Evolutionary conservation across 2,888 invertebrate genomes (phyloP).

Genomic region (Caradrina kadenii): DNA sequence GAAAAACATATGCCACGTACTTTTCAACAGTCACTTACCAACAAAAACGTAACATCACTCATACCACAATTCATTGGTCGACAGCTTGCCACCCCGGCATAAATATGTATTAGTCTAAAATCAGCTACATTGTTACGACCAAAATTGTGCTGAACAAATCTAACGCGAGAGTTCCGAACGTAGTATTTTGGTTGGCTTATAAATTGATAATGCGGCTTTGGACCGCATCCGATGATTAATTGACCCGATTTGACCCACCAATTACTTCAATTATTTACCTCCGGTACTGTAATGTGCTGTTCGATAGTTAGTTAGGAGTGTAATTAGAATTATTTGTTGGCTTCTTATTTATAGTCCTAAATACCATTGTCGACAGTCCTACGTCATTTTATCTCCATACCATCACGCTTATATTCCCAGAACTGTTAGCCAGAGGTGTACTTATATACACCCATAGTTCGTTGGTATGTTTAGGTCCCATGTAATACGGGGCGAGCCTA

Average conservation of each 20-base stretch:
- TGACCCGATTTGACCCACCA: conserved; percentile 88
- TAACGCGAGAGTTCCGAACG: conserved; percentile 57
- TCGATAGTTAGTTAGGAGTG: conserved; percentile 67
- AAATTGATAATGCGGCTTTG: conserved; percentile 82
- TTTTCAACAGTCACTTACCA: conserved; percentile 1
- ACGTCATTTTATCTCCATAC: too few species aligned
- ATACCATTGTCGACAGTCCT: not conserved
- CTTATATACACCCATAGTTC: too few species aligned
- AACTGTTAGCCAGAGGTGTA: too few species aligned
- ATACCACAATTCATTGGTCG: conserved; percentile 19
- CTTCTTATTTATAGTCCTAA: conserved; percentile 41
- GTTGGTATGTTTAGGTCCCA: too few species aligned
- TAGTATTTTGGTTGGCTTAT: conserved; percentile 78
- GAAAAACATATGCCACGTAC: not conserved
- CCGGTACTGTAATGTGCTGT: conserved; percentile 75
- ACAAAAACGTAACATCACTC: conserved; percentile 28
- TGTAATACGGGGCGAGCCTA: too few species aligned
- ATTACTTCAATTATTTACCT: conserved; percentile 89
- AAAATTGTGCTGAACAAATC: conserved; percentile 50
- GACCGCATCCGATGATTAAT: conserved; percentile 86
- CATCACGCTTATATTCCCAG: too few species aligned
- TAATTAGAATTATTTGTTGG: conserved; percentile 71
- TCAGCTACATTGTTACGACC: conserved; percentile 52
- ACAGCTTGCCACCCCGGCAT: conserved; percentile 42
- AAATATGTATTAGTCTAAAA: conserved; percentile 53